Conservation (phyloP, 2,113 vertebrate species). For the human region GRCh38 chr3:105934501-105935000, state of each 20-base stretch:
- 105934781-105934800: background rate
- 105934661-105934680: background rate
- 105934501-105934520: constrained; percentile 25
- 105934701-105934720: background rate
- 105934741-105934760: background rate
- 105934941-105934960: background rate
- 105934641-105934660: background rate
- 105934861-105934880: background rate
- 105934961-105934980: background rate
- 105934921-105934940: constrained; percentile 2
- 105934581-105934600: background rate
- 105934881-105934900: background rate
- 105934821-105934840: background rate
- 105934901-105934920: background rate
- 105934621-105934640: background rate
- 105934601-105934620: constrained; percentile 10
- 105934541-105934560: constrained; percentile 19
- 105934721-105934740: background rate
- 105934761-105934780: background rate
- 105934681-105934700: background rate
- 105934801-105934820: background rate
- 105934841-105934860: background rate
- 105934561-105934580: background rate
- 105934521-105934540: constrained; percentile 22
- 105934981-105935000: background rate